phyloP scores from a whole-genome alignment of 1,140 invertebrate genomes.

The Aricia agestis region DNA sequence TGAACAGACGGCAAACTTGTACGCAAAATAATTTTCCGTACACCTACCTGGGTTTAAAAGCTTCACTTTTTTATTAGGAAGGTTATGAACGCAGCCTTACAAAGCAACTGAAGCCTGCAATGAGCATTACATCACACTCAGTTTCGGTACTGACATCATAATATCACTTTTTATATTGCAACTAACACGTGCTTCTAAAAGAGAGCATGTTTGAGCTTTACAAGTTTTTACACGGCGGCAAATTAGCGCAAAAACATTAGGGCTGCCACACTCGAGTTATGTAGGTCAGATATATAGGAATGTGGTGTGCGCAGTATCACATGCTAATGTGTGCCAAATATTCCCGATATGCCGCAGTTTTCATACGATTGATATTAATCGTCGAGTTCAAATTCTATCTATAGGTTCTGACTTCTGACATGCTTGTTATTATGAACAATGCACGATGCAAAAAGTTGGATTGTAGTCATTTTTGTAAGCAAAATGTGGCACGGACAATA shows the following conservation, averaged over 20 bases:
- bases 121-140: slow-evolving; percentile 34
- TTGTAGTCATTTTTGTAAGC: too few species aligned
- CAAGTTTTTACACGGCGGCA: slow-evolving; percentile 27
- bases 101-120: slow-evolving; percentile 15
- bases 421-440: too few species aligned
- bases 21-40: too few species aligned
- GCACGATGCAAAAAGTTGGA: too few species aligned
- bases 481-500: too few species aligned
- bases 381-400: slow-evolving; percentile 11
- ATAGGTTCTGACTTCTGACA: slow-evolving; percentile 7
- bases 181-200: slow-evolving; percentile 54
- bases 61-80: too few species aligned
- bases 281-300: slow-evolving; percentile 9
- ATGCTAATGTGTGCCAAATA: neutral
- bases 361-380: neutral
- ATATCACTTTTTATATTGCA: slow-evolving; percentile 49
- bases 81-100: neutral
- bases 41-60: too few species aligned
- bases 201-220: slow-evolving; percentile 52
- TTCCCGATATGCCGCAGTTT: neutral
- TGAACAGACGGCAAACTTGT: too few species aligned
- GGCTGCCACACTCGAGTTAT: slow-evolving; percentile 23
- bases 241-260: slow-evolving; percentile 32
- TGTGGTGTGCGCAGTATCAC: slow-evolving; percentile 18
- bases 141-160: slow-evolving; percentile 58